Percentiles rank a stretch among this genome's conserved stretches.
Conservation (phyloP, 92 coral and sea anemone genomes). For the Parazoanthus swiftii region DNA sequence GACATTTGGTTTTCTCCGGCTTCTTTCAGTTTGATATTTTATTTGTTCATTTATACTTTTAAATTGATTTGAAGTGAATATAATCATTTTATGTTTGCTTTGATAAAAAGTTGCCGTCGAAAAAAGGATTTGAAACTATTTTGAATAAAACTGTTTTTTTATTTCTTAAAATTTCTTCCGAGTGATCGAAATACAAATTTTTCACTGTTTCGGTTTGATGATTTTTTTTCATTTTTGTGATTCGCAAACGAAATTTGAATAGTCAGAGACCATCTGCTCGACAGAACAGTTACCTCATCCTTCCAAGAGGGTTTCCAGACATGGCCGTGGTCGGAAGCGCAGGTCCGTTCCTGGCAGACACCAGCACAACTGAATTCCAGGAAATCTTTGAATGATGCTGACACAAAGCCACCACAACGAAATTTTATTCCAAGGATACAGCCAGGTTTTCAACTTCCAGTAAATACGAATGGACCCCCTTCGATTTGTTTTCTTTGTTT, state of each 20-base stretch:
- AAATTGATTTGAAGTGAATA: not conserved
- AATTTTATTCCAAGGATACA: conserved; percentile 43
- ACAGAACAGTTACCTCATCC: no score
- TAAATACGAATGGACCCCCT: conserved; percentile 49
- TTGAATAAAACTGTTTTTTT: not conserved
- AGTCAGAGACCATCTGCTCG: not conserved
- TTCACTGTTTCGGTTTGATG: not conserved
- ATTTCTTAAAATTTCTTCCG: not conserved
- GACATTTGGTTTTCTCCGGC: no score
- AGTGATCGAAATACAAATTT: not conserved
- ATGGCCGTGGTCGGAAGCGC: not conserved
- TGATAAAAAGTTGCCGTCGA: not conserved
- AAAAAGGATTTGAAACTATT: not conserved
- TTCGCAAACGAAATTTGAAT: not conserved
- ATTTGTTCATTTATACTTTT: no score
- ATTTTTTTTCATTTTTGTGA: not conserved
- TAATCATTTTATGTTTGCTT: not conserved
- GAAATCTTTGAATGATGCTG: conserved; percentile 33
- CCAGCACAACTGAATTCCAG: conserved; percentile 33
- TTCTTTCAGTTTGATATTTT: no score
- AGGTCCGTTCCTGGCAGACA: conserved; percentile 29
- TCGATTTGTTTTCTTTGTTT: conserved; percentile 39
- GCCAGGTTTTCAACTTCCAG: conserved; percentile 54
- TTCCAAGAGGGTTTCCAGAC: no score
- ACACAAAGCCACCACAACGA: conserved; percentile 29